phyloP scores from a whole-genome alignment of 2,113 vertebrate genomes.

The Nicator chloris region DNA sequence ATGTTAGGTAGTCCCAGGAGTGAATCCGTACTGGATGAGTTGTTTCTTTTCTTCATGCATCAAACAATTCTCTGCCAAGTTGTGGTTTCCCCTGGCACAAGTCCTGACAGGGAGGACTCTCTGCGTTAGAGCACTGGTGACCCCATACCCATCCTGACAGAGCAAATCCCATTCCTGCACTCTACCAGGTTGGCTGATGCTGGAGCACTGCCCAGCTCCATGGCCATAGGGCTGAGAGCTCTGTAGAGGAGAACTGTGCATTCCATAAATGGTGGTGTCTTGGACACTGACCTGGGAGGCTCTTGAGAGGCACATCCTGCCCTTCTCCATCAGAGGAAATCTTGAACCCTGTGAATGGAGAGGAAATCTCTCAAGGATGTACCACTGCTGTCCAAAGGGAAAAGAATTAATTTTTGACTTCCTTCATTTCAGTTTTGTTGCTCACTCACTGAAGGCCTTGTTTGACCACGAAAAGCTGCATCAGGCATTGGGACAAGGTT shows the following conservation, averaged over 20 bases:
- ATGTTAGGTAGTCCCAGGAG: conserved; percentile 15
- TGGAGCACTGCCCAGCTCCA: background rate
- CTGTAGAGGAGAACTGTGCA: background rate
- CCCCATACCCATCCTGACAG: background rate
- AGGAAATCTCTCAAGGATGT: conserved; percentile 48
- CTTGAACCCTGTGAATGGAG: background rate
- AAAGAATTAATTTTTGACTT: background rate
- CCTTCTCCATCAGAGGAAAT: conserved; percentile 47
- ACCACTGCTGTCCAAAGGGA: background rate
- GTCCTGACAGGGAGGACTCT: background rate
- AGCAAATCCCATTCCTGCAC: background rate
- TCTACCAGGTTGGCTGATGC: background rate
- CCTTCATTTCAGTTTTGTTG: conserved; percentile 10
- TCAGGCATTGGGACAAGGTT: background rate
- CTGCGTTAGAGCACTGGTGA: background rate
- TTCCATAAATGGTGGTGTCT: background rate
- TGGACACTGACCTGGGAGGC: background rate
- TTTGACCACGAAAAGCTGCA: background rate
- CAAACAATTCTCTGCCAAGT: background rate
- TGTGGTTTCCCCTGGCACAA: background rate
- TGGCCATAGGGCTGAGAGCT: background rate
- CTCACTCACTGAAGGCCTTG: background rate
- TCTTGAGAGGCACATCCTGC: conserved; percentile 28
- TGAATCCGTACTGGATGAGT: background rate
- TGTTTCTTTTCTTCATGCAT: background rate